Evolutionary conservation across 1,140 invertebrate genomes (phyloP).

Genomic region (Araneus ventricosus): DNA sequence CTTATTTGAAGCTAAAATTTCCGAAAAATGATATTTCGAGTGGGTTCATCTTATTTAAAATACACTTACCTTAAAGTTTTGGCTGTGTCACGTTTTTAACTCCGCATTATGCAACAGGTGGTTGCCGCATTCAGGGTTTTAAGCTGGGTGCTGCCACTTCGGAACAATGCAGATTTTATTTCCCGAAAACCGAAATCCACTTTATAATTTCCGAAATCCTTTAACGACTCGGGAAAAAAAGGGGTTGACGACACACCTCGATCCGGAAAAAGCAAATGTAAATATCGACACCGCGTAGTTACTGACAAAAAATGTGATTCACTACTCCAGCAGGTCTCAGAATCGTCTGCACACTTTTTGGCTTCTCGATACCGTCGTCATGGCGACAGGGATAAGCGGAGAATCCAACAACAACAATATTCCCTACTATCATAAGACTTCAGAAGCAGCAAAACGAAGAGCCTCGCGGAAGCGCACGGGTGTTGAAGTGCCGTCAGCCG

Average conservation of each 20-base stretch:
- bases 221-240: background rate
- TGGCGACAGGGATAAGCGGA: conserved; percentile 10
- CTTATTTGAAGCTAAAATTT: too few relatives aligned
- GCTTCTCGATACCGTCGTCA: conserved; percentile 41
- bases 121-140: too few relatives aligned
- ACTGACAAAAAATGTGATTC: background rate
- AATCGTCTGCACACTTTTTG: conserved; percentile 20
- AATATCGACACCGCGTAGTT: background rate
- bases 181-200: background rate
- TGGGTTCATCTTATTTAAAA: too few relatives aligned
- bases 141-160: too few relatives aligned
- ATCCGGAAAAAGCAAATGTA: background rate
- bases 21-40: too few relatives aligned
- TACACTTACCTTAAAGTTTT: background rate
- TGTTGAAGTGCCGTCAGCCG: background rate
- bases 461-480: background rate
- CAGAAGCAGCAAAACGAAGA: background rate
- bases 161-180: background rate
- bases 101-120: background rate
- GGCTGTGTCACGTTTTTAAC: background rate
- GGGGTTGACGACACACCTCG: background rate
- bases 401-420: background rate
- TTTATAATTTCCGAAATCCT: background rate
- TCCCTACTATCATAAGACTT: background rate
- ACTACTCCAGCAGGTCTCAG: background rate